phyloP scores from a whole-genome alignment of 2,113 vertebrate genomes.

The Plectropomus leopardus region DNA sequence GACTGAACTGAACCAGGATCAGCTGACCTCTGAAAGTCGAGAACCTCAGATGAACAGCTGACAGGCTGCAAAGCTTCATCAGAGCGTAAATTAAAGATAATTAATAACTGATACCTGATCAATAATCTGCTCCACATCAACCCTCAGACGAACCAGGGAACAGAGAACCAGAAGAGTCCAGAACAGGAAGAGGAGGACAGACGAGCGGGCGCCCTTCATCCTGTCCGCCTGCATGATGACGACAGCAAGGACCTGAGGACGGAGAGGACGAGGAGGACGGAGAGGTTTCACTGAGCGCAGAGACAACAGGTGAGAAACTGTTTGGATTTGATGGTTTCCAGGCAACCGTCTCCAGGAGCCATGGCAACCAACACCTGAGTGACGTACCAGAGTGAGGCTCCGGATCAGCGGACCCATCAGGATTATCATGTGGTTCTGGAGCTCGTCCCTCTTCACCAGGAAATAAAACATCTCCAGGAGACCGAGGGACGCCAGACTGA shows the following conservation, averaged over 20 bases:
- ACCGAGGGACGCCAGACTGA: constrained; percentile 75
- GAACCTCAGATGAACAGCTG: too few species aligned
- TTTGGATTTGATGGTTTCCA: not conserved
- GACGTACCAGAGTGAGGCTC: constrained; percentile 76
- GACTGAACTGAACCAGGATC: too few species aligned
- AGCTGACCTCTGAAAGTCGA: too few species aligned
- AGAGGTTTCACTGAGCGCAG: not conserved
- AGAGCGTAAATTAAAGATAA: not conserved
- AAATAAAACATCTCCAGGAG: constrained; percentile 81
- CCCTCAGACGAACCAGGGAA: constrained; percentile 76
- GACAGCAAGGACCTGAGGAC: constrained; percentile 76
- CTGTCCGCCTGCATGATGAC: constrained; percentile 88
- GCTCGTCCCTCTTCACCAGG: constrained; percentile 63
- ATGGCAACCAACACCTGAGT: not conserved
- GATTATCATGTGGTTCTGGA: constrained; percentile 72
- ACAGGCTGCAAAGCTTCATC: not conserved
- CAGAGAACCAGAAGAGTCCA: constrained; percentile 87
- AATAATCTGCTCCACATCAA: constrained; percentile 75
- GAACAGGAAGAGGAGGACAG: constrained; percentile 87
- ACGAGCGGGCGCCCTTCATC: constrained; percentile 86
- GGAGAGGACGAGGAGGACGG: not conserved
- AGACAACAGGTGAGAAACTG: not conserved
- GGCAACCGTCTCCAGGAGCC: not conserved
- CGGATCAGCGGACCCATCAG: constrained; percentile 78
- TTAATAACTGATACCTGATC: constrained; percentile 77